Base-by-base conservation (phyloP, 2,113 vertebrate genomes). In the Calyptommatus sinebrachiatus region DNA sequence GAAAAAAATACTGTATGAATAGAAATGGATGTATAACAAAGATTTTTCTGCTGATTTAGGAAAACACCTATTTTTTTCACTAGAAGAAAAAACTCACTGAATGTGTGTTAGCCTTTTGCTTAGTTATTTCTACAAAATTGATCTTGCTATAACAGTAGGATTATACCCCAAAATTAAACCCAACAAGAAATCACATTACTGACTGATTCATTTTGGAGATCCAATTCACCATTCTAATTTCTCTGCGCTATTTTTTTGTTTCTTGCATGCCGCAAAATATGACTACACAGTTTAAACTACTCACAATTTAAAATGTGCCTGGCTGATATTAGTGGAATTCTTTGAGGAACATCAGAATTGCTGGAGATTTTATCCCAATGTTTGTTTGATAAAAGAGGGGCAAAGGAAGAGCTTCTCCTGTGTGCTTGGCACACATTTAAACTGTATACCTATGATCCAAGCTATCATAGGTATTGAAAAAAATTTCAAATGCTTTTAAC, bases 21-120 rank as follows among this genome's bases (percentile, higher is more conserved):
- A 94, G 86, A 94, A 95, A 94, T 89, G 69, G 89, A 93, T 91
- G 74, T 89, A 92, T 87, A 92, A 92, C 60, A 83, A 91, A 91
- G 81, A 88, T 71, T 79, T 85, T 88, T 62, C 78, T 63, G 63
- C 80, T 71, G 65, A 82, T 84, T 83, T 83, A 86, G 74, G 82
- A 84, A 89, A 89, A 91, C 71, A 84, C 12, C 82, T 69, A 73
- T 83, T 84, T 90, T 88, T 88, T 82, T 71, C 85, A 28, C 62
- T 87, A 8, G 71, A 77, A 26, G 85, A 81, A 86, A 57, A 24
- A 35, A 84, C 72, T 10, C 29, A 61, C 80, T 79, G 78, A 82
- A 83, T 8, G 1, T 77, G 80, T 83, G 79, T 81, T 78, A 70
- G 81, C 41, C 78, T 0, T 1, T 20, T 84, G 60, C 26, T 5